A percentile compares a stretch with the other conserved stretches of the same genome.
These are phyloP conservation scores for Pyrgilauda ruficollis DNA, from an alignment of 2,113 vertebrate species.

Conservation along the genomic window DNA sequence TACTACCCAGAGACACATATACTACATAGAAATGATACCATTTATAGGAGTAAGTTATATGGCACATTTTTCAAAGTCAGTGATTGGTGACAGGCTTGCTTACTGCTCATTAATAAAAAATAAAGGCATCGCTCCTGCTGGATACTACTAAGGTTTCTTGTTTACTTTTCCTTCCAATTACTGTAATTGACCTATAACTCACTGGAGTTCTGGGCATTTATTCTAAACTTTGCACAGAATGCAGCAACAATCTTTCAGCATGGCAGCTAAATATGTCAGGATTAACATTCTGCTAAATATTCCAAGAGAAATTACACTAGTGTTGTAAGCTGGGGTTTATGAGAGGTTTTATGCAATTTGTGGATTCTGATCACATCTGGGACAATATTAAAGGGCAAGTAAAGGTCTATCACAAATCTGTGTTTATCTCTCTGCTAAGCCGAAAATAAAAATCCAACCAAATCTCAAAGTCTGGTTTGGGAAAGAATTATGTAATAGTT, in stretches of 20 bases:
- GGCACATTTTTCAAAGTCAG: conserved; percentile 37
- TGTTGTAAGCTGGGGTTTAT: conserved; percentile 35
- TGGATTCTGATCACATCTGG: conserved; percentile 29
- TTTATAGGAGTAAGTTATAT: conserved; percentile 16
- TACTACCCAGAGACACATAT: conserved; percentile 32
- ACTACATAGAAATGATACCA: neutral
- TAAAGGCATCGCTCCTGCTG: neutral
- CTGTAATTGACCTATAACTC: conserved; percentile 57
- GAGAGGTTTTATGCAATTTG: conserved; percentile 38
- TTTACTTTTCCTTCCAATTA: conserved; percentile 56
- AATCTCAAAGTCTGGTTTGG: neutral
- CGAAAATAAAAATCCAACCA: neutral
- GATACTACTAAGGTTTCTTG: conserved; percentile 12
- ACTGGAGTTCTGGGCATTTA: neutral
- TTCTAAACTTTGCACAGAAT: conserved; percentile 37
- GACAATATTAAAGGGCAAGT: conserved; percentile 36
- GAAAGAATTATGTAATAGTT: neutral
- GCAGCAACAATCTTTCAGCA: neutral
- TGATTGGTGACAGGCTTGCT: conserved; percentile 50
- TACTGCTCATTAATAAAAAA: conserved; percentile 68
- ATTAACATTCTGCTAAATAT: conserved; percentile 57
- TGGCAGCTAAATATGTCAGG: conserved; percentile 1
- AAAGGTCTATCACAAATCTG: conserved; percentile 35
- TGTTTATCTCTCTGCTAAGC: conserved; percentile 27
- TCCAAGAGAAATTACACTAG: neutral